These are phyloP conservation scores for Camponotus vicinus DNA, from an alignment of 1,140 invertebrate genomes.

Conservation along the genomic window DNA sequence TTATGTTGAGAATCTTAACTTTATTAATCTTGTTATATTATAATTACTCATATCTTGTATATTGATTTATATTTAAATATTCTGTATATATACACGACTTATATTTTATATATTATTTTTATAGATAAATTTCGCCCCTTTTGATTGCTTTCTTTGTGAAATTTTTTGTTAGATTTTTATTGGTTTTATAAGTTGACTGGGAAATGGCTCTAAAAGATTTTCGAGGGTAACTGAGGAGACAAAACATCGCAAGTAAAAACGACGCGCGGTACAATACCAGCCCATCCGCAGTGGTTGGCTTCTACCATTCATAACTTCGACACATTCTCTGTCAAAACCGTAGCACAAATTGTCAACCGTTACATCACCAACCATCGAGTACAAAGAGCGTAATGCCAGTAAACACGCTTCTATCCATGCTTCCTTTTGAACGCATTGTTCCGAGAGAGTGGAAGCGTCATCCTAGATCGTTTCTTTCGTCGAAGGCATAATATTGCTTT, in stretches of 20 bases:
- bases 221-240: conserved; percentile 36
- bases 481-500: neutral
- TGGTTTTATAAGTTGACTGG: neutral
- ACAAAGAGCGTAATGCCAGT: conserved; percentile 48
- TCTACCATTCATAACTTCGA: conserved; percentile 58
- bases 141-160: conserved; percentile 42
- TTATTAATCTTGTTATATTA: neutral
- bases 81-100: neutral
- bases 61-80: neutral
- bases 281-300: conserved; percentile 43
- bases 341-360: conserved; percentile 56
- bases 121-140: neutral
- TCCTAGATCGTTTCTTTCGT: conserved; percentile 31
- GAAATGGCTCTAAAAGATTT: conserved; percentile 41
- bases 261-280: conserved; percentile 36
- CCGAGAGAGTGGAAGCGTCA: conserved; percentile 41
- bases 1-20: neutral
- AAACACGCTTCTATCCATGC: conserved; percentile 40
- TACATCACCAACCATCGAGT: conserved; percentile 40
- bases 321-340: conserved; percentile 56
- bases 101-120: neutral
- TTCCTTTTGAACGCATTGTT: conserved; percentile 45
- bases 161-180: conserved; percentile 36
- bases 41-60: neutral
- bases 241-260: conserved; percentile 38